A percentile compares a stretch with the other conserved stretches of the same genome.
These are phyloP conservation scores for Odontesthes bonariensis DNA, from an alignment of 2,113 vertebrate species.

Conservation along the genomic window DNA sequence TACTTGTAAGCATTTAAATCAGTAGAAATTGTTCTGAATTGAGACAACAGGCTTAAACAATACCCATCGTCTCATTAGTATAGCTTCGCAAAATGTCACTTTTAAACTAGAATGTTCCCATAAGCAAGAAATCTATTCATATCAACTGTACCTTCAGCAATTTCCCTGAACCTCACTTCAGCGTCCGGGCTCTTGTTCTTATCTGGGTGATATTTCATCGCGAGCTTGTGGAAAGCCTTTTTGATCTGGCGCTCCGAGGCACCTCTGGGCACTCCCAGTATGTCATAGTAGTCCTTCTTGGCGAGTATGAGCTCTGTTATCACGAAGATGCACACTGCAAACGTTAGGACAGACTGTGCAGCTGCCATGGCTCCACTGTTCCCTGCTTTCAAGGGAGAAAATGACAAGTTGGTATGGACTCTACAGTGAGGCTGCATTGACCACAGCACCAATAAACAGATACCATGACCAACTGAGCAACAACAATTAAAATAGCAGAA, in stretches of 20 bases:
- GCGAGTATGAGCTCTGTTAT: constrained; percentile 95
- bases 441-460: neutral
- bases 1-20: too few relatives aligned
- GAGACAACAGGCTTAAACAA: too few relatives aligned
- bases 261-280: constrained; percentile 93
- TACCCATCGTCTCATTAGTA: too few relatives aligned
- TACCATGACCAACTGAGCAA: neutral
- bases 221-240: constrained; percentile 96
- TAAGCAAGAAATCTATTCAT: neutral
- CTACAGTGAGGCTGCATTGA: neutral
- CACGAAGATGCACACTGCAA: constrained; percentile 92
- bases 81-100: too few relatives aligned
- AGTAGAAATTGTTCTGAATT: too few relatives aligned
- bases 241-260: constrained; percentile 95
- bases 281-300: constrained; percentile 93
- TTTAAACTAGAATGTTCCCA: too few relatives aligned
- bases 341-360: constrained; percentile 87
- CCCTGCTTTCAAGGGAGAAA: constrained; percentile 64
- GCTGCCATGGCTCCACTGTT: constrained; percentile 85
- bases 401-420: neutral
- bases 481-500: too few relatives aligned
- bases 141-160: constrained; percentile 90
- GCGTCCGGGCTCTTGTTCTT: constrained; percentile 96
- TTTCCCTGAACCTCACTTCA: constrained; percentile 94
- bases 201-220: constrained; percentile 97